phyloP scores from a whole-genome alignment of 2,888 invertebrate genomes.

The Stenodema calcarata region DNA sequence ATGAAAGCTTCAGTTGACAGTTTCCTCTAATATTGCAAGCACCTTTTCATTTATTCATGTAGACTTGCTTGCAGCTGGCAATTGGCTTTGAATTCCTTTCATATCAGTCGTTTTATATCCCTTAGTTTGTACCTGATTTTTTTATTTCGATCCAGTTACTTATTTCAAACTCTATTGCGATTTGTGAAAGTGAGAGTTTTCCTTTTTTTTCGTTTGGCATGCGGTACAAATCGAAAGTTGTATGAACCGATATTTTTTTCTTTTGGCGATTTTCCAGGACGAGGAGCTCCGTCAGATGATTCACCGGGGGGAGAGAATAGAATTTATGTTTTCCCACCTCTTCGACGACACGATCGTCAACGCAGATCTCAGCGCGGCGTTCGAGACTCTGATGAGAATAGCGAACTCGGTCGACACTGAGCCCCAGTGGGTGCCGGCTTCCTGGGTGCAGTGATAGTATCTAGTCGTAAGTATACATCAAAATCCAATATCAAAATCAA shows the following conservation, averaged over 20 bases:
- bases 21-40: slow-evolving; percentile 46
- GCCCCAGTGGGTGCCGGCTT: slow-evolving; percentile 94
- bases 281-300: slow-evolving; percentile 90
- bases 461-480: slow-evolving; percentile 45
- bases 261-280: slow-evolving; percentile 69
- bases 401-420: slow-evolving; percentile 88
- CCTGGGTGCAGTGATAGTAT: slow-evolving; percentile 81
- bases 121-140: slow-evolving; percentile 7
- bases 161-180: neutral
- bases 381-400: slow-evolving; percentile 81
- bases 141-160: neutral
- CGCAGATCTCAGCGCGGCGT: slow-evolving; percentile 83
- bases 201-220: neutral
- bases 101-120: slow-evolving; percentile 30
- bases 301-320: slow-evolving; percentile 83
- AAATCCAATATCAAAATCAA: too few relatives aligned
- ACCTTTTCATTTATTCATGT: slow-evolving; percentile 44
- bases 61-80: slow-evolving; percentile 44
- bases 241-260: neutral
- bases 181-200: neutral
- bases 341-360: slow-evolving; percentile 95
- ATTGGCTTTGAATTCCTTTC: slow-evolving; percentile 44
- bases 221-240: neutral
- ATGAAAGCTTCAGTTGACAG: slow-evolving; percentile 37
- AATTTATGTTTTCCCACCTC: slow-evolving; percentile 90